Evolutionary conservation across 2,797 vertebrate species (phyloP).

Genomic region (Ficedula albicollis): DNA sequence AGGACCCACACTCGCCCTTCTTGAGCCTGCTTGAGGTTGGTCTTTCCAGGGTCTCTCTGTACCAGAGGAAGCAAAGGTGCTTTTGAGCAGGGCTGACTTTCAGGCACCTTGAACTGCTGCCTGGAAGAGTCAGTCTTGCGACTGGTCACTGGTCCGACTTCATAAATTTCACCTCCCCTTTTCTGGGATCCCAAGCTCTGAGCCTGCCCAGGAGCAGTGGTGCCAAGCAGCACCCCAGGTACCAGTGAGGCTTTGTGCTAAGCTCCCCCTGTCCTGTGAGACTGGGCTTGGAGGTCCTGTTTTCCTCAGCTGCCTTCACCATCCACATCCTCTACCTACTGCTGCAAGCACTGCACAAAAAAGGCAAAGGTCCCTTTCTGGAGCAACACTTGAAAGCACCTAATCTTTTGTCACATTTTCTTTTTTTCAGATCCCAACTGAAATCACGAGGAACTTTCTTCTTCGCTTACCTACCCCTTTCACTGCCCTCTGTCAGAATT

Average conservation of each 20-base stretch:
- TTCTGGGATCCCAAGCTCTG: background rate
- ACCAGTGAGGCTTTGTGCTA: background rate
- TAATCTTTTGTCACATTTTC: background rate
- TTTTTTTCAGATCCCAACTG: background rate
- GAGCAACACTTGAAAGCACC: background rate
- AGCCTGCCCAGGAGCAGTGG: background rate
- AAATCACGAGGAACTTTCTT: background rate
- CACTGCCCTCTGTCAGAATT: constrained; percentile 1
- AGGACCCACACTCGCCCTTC: background rate
- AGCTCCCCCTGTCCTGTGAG: background rate
- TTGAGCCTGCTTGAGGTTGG: background rate
- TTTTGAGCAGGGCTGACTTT: background rate
- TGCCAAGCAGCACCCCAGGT: background rate
- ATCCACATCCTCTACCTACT: background rate
- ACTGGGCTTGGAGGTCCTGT: background rate
- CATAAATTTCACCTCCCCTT: background rate
- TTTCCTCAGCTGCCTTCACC: background rate
- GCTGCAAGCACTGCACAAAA: background rate
- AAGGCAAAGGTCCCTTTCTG: background rate
- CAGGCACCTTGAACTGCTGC: background rate
- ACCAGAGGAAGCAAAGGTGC: background rate
- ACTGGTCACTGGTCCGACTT: background rate
- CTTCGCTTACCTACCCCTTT: background rate
- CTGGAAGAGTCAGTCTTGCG: fast-evolving
- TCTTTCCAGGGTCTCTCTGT: background rate